Evolutionary conservation across 2,113 vertebrate genomes (phyloP).

Genomic region (Rhizomys pruinosus): DNA sequence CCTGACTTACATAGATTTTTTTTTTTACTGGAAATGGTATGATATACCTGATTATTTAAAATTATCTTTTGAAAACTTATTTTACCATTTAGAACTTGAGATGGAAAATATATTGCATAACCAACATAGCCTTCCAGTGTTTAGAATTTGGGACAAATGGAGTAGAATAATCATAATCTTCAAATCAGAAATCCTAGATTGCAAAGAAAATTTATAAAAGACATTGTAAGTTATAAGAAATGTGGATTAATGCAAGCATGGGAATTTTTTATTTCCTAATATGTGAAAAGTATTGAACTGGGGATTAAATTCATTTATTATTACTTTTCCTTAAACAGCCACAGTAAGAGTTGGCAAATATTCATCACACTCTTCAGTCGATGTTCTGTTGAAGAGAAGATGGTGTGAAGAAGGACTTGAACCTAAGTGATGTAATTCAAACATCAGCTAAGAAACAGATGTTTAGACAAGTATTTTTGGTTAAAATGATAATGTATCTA

Average conservation of each 20-base stretch:
- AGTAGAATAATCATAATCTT: neutral
- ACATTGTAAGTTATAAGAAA: neutral
- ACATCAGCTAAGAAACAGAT: neutral
- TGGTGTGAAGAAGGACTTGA: neutral
- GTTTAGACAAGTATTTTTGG: no score
- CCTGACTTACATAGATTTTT: neutral
- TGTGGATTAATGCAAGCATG: neutral
- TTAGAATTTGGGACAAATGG: neutral
- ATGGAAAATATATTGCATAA: neutral
- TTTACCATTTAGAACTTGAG: neutral
- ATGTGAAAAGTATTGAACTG: neutral
- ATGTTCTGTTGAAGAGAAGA: neutral
- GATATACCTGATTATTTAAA: neutral
- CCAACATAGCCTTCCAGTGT: neutral
- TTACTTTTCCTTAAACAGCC: neutral
- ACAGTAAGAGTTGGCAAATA: neutral
- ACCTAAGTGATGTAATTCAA: neutral
- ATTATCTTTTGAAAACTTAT: neutral
- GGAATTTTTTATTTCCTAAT: neutral
- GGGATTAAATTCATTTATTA: neutral
- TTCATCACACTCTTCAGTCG: neutral
- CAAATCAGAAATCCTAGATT: neutral
- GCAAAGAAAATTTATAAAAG: neutral
- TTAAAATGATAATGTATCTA: no score
- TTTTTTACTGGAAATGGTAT: neutral